Conservation (phyloP, 2,797 vertebrate species). For the Trichosurus vulpecula region DNA sequence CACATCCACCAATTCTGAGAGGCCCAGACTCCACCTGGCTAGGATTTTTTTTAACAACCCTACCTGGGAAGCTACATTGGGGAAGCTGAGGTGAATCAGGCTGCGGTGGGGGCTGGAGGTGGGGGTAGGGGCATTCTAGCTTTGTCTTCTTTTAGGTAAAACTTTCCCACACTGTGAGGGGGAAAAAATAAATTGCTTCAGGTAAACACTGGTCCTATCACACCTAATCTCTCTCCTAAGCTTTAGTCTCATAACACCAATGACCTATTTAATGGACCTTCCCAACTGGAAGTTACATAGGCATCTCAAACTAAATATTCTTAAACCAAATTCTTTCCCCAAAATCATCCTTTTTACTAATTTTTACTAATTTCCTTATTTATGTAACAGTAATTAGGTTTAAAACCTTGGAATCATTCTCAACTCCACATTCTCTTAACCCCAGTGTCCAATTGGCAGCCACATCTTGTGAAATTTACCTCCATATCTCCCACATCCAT, state of each 20-base stretch:
- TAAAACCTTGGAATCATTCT: neutral
- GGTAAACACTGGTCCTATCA: neutral
- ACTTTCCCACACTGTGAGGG: neutral
- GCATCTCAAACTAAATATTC: neutral
- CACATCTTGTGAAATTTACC: neutral
- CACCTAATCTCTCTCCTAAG: neutral
- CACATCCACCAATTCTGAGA: neutral
- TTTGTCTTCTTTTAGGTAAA: neutral
- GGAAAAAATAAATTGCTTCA: neutral
- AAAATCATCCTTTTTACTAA: slow-evolving; percentile 4
- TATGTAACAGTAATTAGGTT: neutral
- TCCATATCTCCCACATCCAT: neutral
- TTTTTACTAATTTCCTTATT: neutral
- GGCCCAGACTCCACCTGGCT: neutral
- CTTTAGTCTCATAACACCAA: neutral
- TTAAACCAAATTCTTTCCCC: neutral
- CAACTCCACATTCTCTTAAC: neutral
- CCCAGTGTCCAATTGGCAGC: neutral
- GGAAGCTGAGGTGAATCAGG: neutral
- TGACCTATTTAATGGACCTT: neutral
- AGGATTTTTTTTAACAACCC: neutral
- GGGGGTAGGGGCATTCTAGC: neutral
- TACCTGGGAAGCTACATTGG: neutral
- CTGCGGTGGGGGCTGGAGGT: too few species aligned
- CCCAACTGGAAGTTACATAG: neutral